Evolutionary conservation across 2,113 vertebrate genomes (phyloP).

Genomic region (Engraulis encrasicolus): DNA sequence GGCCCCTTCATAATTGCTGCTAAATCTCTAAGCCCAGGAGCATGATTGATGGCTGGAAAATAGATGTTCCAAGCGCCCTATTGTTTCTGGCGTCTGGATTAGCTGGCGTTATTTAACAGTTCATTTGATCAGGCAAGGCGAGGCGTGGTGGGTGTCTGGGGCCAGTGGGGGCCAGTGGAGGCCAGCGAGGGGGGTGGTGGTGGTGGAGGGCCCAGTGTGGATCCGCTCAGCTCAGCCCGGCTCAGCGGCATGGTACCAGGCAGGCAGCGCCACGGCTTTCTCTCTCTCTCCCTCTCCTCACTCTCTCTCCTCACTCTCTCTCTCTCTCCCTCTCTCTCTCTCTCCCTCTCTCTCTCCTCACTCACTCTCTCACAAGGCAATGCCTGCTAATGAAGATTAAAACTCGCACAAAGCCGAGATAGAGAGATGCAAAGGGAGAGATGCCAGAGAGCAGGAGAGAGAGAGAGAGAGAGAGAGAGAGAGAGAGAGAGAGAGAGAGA

Average conservation of each 20-base stretch:
- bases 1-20: constrained; percentile 76
- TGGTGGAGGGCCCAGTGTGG: constrained; percentile 42
- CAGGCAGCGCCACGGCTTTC: constrained; percentile 81
- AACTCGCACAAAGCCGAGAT: constrained; percentile 86
- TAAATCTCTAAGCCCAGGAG: constrained; percentile 79
- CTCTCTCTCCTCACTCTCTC: no score
- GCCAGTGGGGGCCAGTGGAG: constrained; percentile 20
- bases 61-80: constrained; percentile 76
- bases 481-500: background rate
- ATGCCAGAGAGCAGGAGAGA: constrained; percentile 54
- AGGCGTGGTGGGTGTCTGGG: constrained; percentile 70
- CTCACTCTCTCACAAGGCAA: constrained; percentile 86
- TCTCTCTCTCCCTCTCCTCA: no score
- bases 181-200: constrained; percentile 68
- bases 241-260: constrained; percentile 80
- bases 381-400: constrained; percentile 99
- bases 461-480: constrained; percentile 54
- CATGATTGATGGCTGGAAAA: constrained; percentile 83
- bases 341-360: no score
- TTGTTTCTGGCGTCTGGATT: constrained; percentile 85
- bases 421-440: no score
- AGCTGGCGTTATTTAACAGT: constrained; percentile 85
- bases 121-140: constrained; percentile 84
- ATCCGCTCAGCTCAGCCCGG: background rate
- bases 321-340: no score